A percentile compares a stretch with the other conserved stretches of the same genome.
phyloP scores from a whole-genome alignment of 2,797 vertebrate genomes.

The Crotalus adamanteus region DNA sequence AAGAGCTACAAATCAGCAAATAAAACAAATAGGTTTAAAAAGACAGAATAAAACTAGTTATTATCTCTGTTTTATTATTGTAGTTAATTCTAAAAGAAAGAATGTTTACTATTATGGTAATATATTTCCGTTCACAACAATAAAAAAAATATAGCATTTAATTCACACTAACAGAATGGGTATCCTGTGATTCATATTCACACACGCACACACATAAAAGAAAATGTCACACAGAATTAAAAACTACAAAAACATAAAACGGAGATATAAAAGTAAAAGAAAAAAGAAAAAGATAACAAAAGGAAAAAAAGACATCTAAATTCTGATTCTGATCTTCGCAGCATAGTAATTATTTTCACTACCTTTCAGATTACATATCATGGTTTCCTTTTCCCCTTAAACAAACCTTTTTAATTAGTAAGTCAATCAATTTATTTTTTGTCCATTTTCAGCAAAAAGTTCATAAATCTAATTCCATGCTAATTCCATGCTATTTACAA shows the following conservation, averaged over 20 bases:
- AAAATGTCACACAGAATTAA: not conserved
- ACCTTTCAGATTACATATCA: not conserved
- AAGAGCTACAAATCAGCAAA: constrained; percentile 8
- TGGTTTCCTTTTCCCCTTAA: not conserved
- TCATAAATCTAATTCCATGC: not conserved
- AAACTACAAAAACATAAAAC: not conserved
- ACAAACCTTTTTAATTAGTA: not conserved
- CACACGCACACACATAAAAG: too few relatives aligned
- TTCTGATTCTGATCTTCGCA: not conserved
- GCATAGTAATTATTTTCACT: not conserved
- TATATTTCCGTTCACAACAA: not conserved
- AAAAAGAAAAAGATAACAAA: not conserved
- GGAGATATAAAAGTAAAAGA: not conserved
- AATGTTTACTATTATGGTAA: not conserved
- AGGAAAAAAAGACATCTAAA: not conserved
- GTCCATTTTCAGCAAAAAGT: not conserved
- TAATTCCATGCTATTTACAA: not conserved
- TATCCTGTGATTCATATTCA: not conserved
- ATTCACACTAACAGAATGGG: not conserved
- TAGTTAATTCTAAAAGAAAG: constrained; percentile 29
- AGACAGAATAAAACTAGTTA: not conserved
- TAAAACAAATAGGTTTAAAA: not conserved
- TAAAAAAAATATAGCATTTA: not conserved
- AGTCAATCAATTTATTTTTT: not conserved
- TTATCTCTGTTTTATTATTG: not conserved